phyloP scores from a whole-genome alignment of 2,797 vertebrate genomes.

The Syngnathus rostellatus region DNA sequence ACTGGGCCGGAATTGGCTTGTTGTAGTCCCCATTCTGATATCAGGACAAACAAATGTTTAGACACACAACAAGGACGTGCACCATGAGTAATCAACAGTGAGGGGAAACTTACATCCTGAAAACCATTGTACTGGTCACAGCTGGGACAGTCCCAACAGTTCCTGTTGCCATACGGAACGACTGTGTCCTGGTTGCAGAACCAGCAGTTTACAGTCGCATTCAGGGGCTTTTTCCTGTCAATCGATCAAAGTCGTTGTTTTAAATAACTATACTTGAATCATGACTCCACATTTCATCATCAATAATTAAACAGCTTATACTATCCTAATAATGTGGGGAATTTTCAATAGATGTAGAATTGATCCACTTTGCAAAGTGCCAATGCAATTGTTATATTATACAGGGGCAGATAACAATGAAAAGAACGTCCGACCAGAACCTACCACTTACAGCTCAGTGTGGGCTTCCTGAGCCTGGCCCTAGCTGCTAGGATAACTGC shows the following conservation, averaged over 20 bases:
- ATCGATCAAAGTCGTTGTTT: not conserved
- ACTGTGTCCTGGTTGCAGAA: slow-evolving; percentile 89
- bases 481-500: too few species aligned
- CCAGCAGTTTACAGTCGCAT: slow-evolving; percentile 92
- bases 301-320: too few species aligned
- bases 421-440: too few species aligned
- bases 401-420: too few species aligned
- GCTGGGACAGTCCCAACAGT: slow-evolving; percentile 97
- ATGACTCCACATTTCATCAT: too few species aligned
- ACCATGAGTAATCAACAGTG: not conserved
- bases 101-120: slow-evolving; percentile 74
- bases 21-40: slow-evolving; percentile 96
- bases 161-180: slow-evolving; percentile 93
- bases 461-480: too few species aligned
- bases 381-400: too few species aligned
- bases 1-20: slow-evolving; percentile 97
- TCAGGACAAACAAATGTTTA: not conserved
- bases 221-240: slow-evolving; percentile 81
- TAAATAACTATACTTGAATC: too few species aligned
- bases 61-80: not conserved
- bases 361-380: too few species aligned
- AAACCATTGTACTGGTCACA: slow-evolving; percentile 99
- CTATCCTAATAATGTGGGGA: too few species aligned
- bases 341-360: too few species aligned
- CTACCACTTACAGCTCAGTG: too few species aligned